Evolutionary conservation across 2,113 vertebrate genomes (phyloP).

Genomic region (Chiloscyllium plagiosum): DNA sequence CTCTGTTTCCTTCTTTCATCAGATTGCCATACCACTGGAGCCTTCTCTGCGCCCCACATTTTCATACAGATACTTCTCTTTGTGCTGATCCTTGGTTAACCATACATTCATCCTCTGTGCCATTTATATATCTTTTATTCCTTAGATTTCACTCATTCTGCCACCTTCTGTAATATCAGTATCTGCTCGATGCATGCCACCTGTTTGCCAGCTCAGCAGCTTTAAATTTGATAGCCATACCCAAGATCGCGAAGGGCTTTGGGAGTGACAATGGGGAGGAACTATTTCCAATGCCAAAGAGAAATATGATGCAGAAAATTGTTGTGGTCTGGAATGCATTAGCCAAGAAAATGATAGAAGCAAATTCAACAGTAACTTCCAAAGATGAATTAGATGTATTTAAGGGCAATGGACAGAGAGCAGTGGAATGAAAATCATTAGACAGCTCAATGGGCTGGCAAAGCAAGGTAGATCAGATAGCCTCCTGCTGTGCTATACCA

Average conservation of each 20-base stretch:
- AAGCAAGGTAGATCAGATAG: background rate
- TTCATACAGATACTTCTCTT: background rate
- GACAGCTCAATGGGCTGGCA: background rate
- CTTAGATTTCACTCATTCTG: background rate
- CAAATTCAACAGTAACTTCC: background rate
- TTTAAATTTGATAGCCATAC: background rate
- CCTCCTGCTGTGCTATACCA: background rate
- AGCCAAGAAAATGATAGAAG: background rate
- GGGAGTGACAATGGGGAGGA: background rate
- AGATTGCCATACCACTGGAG: background rate
- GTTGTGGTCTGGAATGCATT: background rate
- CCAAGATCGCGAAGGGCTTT: background rate
- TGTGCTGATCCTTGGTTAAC: background rate
- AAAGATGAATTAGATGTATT: background rate
- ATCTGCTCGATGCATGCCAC: background rate
- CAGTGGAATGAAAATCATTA: background rate
- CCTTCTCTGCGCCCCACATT: background rate
- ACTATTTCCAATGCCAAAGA: background rate
- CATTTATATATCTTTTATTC: background rate
- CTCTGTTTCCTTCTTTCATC: background rate
- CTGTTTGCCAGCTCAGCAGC: background rate
- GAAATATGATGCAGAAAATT: background rate
- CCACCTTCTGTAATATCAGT: background rate
- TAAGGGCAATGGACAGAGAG: background rate
- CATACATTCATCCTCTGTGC: background rate